A percentile compares a stretch with the other conserved stretches of the same genome.
These are phyloP conservation scores for Mustela nigripes DNA, from an alignment of 2,113 vertebrate genomes.

Conservation along the genomic window DNA sequence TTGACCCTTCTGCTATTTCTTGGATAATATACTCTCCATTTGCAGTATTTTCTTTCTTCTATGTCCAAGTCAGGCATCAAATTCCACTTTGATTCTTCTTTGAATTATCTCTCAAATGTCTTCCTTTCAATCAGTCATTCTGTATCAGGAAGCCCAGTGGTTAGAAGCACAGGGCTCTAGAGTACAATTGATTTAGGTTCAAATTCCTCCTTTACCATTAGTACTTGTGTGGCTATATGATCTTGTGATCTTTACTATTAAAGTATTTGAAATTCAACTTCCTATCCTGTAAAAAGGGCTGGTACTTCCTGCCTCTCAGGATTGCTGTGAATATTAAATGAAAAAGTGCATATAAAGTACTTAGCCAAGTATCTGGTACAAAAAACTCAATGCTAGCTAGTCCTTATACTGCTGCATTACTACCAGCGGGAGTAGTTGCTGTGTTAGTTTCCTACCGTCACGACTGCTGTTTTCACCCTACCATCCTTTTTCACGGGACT, in stretches of 20 bases:
- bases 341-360: neutral
- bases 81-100: constrained; percentile 39
- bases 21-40: constrained; percentile 24
- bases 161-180: neutral
- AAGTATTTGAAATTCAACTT: constrained; percentile 1
- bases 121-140: neutral
- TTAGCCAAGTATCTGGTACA: neutral
- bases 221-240: neutral
- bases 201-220: neutral
- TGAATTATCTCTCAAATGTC: constrained; percentile 25
- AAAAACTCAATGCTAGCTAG: neutral
- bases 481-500: neutral
- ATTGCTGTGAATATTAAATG: neutral
- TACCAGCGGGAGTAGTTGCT: neutral
- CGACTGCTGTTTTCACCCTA: neutral
- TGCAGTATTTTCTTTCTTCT: constrained; percentile 52
- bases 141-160: neutral
- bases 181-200: neutral
- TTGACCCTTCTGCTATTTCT: constrained; percentile 60
- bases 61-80: neutral
- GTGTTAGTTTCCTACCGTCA: neutral
- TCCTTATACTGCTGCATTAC: neutral
- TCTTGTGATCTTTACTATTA: constrained; percentile 16
- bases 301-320: neutral
- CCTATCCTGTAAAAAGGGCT: neutral